Evolutionary conservation across 2,888 invertebrate species (phyloP).

Genomic region (Leptopilina syphax): DNA sequence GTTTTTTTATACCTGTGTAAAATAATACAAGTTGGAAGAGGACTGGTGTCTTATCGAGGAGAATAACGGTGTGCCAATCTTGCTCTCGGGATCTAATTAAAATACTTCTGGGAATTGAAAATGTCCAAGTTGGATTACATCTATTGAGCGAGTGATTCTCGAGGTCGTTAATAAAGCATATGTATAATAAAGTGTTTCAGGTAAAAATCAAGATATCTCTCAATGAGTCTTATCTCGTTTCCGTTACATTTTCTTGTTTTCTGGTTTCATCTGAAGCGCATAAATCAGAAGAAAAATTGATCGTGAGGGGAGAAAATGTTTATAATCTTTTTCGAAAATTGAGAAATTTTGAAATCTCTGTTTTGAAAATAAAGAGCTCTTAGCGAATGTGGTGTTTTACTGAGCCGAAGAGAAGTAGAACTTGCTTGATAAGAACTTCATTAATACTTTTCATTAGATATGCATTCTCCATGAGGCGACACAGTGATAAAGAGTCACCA

Average conservation of each 20-base stretch:
- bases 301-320: background rate
- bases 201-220: constrained; percentile 4
- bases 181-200: background rate
- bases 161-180: constrained; percentile 1
- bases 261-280: background rate
- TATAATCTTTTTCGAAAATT: background rate
- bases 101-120: constrained; percentile 35
- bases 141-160: constrained; percentile 33
- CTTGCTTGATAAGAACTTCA: constrained; percentile 28
- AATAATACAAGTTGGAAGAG: background rate
- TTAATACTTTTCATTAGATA: constrained; percentile 40
- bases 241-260: constrained; percentile 10
- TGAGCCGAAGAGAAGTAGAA: constrained; percentile 10
- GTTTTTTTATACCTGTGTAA: constrained; percentile 51
- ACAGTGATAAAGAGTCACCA: constrained; percentile 51
- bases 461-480: constrained; percentile 40
- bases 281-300: background rate
- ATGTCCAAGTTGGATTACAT: constrained; percentile 26
- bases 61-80: constrained; percentile 33
- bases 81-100: constrained; percentile 36
- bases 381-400: background rate
- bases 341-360: constrained; percentile 1
- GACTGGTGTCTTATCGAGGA: constrained; percentile 27
- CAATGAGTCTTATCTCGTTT: background rate
- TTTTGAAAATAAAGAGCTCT: constrained; percentile 1